Conservation (phyloP, 2,113 vertebrate genomes). For the Zosterops japonicus region DNA sequence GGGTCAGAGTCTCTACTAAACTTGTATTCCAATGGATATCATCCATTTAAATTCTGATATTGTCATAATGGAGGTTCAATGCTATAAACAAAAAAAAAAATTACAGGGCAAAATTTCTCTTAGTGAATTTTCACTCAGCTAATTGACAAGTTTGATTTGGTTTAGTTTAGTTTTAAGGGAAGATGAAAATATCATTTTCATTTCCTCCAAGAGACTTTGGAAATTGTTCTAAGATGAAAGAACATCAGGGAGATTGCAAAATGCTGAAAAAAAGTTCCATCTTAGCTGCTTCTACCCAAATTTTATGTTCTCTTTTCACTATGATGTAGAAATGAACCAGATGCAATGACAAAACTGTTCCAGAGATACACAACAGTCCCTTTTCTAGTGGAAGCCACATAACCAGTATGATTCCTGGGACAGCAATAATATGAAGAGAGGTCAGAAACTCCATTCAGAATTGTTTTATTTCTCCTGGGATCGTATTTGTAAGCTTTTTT, state of each 20-base stretch:
- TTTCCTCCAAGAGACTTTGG: not conserved
- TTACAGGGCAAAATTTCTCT: not conserved
- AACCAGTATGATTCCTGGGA: not conserved
- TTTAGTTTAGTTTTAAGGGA: not conserved
- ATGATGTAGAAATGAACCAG: not conserved
- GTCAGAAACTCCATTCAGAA: not conserved
- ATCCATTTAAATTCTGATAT: not conserved
- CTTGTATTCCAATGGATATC: not conserved
- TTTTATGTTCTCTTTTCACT: not conserved
- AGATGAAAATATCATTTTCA: not conserved
- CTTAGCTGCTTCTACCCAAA: not conserved
- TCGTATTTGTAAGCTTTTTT: not conserved
- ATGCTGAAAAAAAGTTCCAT: not conserved
- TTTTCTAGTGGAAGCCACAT: not conserved
- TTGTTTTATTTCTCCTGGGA: not conserved
- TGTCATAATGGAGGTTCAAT: not conserved
- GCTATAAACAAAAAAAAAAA: not conserved
- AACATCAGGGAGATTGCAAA: not conserved
- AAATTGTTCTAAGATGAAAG: not conserved
- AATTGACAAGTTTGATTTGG: not conserved
- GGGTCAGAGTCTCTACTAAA: not conserved
- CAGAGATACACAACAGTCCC: rapidly evolving
- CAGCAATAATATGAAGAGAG: not conserved
- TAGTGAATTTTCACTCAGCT: not conserved
- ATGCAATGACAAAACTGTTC: not conserved